Base-by-base conservation (phyloP, 2,888 invertebrate genomes). In the Arctia plantaginis region DNA sequence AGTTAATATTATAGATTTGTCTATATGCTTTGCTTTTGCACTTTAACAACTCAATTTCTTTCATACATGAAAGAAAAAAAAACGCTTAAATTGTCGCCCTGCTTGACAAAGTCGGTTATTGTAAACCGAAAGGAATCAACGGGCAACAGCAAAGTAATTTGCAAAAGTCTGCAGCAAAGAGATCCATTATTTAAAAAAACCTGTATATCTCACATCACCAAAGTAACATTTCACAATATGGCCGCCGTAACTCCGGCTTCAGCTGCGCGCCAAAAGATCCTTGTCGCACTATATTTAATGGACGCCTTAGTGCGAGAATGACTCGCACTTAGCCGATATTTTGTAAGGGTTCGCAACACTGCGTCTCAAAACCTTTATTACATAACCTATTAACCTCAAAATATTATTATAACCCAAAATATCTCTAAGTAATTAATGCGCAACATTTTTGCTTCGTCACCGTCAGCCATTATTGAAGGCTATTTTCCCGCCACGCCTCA, bases 351-450 rank as follows among this genome's bases (percentile, higher is more conserved):
- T 62, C 15, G 30, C 62, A 62, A 7, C 62, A 62, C 62, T 62
- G 30, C 62, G 30, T 30, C 59, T 15, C 30, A 62, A 62, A 62
- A 27, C 27, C 59, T 30, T 62, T 62, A 62, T 62, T 18, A 62
- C 62, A 30, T 62, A 30, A 62, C 62, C 30, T 62, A 62, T 30
- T 44, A 66, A 66, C 66, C 66, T 66, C 27, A 66, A 66, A 66
- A 66, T 66, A 18, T 41, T 41, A 47, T 44, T 30, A 67, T 20
- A 67, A 67, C 44, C 67, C 35, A 30, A 51, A 69, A 69, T 55
- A 35, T 55, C 69, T n/a, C 35, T 35, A 69, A 69, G 69, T 69
- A 69, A 69, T 69, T 69, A 69, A 51, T 69, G 51, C 51, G 33
- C 23, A 51, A 55, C 12, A n/a, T 39, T 69, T 69, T 69, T 69